Evolutionary conservation across 2,797 vertebrate species (phyloP).

Genomic region (Diplodus sargus): DNA sequence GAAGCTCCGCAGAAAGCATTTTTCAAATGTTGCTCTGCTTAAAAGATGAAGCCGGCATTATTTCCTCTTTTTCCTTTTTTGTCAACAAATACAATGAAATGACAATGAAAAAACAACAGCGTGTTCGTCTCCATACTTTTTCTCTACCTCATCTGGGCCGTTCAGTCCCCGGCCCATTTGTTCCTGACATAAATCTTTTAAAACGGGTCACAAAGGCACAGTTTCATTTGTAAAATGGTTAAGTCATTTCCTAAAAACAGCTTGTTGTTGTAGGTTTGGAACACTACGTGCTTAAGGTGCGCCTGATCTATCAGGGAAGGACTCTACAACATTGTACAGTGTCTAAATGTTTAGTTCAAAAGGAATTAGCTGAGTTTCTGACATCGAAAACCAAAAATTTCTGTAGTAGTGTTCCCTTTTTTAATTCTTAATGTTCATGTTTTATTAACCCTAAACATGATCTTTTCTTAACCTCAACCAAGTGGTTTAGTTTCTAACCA

Average conservation of each 20-base stretch:
- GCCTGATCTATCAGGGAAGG: too few species aligned
- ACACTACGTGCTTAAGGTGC: too few species aligned
- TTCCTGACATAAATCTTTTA: constrained; percentile 27
- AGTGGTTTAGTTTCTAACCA: not conserved
- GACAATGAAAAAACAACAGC: not conserved
- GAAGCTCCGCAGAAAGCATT: constrained; percentile 32
- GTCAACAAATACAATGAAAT: constrained; percentile 22
- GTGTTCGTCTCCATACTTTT: constrained; percentile 9
- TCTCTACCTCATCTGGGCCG: not conserved
- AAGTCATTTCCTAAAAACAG: constrained; percentile 3
- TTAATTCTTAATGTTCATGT: too few species aligned
- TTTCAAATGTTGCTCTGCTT: constrained; percentile 14
- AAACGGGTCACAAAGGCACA: constrained; percentile 13
- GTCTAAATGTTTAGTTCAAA: not conserved
- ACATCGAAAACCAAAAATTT: not conserved
- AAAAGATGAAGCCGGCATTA: constrained; percentile 8
- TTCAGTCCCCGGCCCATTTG: constrained; percentile 29
- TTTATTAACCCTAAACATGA: not conserved
- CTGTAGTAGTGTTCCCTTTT: not conserved
- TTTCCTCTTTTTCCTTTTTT: constrained; percentile 7
- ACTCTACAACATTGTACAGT: not conserved
- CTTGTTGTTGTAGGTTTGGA: constrained; percentile 21
- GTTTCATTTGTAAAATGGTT: not conserved
- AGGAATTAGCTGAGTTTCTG: not conserved
- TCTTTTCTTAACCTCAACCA: not conserved